Conservation (phyloP, 2,888 invertebrate genomes). For the Euplexia lucipara region DNA sequence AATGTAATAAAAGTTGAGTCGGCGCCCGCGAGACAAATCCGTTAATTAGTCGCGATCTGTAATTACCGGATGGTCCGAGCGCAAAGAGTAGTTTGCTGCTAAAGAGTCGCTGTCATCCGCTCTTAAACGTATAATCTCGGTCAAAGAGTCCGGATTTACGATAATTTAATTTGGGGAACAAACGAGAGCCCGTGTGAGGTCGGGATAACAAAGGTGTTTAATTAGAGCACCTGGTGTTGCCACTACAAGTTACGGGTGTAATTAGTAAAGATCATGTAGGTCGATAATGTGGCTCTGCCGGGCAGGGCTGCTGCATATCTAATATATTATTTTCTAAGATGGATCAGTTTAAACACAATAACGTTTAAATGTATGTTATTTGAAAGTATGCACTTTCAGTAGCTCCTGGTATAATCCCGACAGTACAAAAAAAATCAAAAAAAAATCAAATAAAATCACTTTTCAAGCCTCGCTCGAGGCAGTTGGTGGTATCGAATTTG, state of each 20-base stretch:
- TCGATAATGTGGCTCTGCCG: constrained; percentile 5
- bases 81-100: constrained; percentile 63
- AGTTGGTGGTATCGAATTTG: no score
- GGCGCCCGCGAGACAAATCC: constrained; percentile 47
- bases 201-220: constrained; percentile 73
- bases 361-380: not conserved
- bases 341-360: constrained; percentile 2
- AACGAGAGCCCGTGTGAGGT: constrained; percentile 55
- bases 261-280: constrained; percentile 52
- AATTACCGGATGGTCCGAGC: constrained; percentile 65
- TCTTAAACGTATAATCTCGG: constrained; percentile 66
- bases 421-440: no score
- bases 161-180: constrained; percentile 73
- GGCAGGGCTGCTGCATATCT: constrained; percentile 20
- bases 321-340: constrained; percentile 22
- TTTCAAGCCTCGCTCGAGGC: no score
- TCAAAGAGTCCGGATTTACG: constrained; percentile 70
- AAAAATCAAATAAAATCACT: no score
- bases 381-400: no score
- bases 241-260: constrained; percentile 62
- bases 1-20: constrained; percentile 61
- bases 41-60: constrained; percentile 64
- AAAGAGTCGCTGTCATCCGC: constrained; percentile 65
- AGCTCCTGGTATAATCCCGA: no score
- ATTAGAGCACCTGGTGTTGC: constrained; percentile 67